Evolutionary conservation across 2,888 invertebrate genomes (phyloP), one percentile per base, ranked within the genome.

Genomic region (Fabriciana adippe): DNA sequence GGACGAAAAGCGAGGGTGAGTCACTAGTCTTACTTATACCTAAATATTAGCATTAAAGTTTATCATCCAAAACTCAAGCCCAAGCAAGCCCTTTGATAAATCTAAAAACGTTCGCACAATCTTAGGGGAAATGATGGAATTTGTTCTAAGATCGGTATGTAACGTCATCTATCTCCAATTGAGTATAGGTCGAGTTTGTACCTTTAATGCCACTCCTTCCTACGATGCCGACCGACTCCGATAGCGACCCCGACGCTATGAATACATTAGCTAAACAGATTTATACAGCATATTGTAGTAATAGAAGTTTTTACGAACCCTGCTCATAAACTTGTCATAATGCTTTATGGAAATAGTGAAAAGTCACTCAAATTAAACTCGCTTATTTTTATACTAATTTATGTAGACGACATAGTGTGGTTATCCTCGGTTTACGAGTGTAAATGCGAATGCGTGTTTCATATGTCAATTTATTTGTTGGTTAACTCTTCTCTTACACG

Each of bases 221-320:
- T 47, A n/a, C 59, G 31, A 48, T 48, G 35, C 8, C 35, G 35
- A 35, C 35, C 35, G 35, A 6, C 59, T 13, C 26, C 26, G 59
- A 59, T 48, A 48, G 48, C 47, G 47, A 57, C 21, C 59, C 47
- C 59, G 11, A 26, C 48, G 26, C 59, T 59, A 59, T 59, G 59
- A 59, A 59, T 59, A 48, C 48, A 59, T 59, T 48, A 59, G 13
- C 26, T 59, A 59, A 59, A 16, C 47, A 48, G 48, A 59, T 48
- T 59, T 59, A 59, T 48, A 13, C 47, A 31, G 26, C 59, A 59
- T 59, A 59, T 59, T 59, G 59, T 59, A 16, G 47, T 59, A 59
- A 59, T 59, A 59, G 48, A 13, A 16, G 11, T 48, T 47, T 55
- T 48, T 48, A 26, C 26, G 6, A 21, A 59, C 57, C 8, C 35